Evolutionary conservation across 1,140 invertebrate species (phyloP), one percentile per base, ranked within the genome.

Genomic region (Vollenhovia emeryi): DNA sequence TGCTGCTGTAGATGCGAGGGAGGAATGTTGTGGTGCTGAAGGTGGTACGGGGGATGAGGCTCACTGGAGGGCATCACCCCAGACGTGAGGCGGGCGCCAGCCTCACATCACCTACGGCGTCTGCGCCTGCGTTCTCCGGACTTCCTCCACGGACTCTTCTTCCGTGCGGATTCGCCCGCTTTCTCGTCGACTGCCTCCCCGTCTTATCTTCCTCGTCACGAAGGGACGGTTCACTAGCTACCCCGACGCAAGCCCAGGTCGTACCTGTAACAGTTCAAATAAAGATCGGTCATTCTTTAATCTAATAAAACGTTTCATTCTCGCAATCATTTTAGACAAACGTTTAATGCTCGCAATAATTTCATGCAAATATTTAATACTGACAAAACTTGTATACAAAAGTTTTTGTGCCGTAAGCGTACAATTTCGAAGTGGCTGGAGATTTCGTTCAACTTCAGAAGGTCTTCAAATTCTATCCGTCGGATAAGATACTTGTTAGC

Each of bases 41-140:
- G 94, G 91, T 94, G 94, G 93, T 94, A 94, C 90, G 93, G 91
- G 93, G 94, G 93, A 94, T 94, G 94, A 92, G 94, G 93, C 93
- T 94, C 94, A 94, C 94, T 94, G 93, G 94, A 94, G 93, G 94
- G 94, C 94, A 94, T 94, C 93, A 94, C 94, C 94, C 94, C 94
- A 94, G 93, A 93, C 93, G 94, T 94, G 93, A 94, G 94, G 94
- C 94, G 93, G 90, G 91, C 93, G 91, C 91, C 93, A 94, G 94
- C 94, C 94, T 94, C 93, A 94, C 94, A 94, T 94, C 93, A 94
- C 94, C 94, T 90, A 92, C 91, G 89, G 93, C 92, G 92, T 91
- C 89, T 91, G 85, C 91, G 90, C 75, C 90, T 88, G 85, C 91
- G 89, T 91, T 91, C 89, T 88, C 74, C 89, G 82, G 76, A 90